Evolutionary conservation across 2,113 vertebrate species (phyloP), one percentile per base, ranked within the genome.

Genomic region (Scomber colias): DNA sequence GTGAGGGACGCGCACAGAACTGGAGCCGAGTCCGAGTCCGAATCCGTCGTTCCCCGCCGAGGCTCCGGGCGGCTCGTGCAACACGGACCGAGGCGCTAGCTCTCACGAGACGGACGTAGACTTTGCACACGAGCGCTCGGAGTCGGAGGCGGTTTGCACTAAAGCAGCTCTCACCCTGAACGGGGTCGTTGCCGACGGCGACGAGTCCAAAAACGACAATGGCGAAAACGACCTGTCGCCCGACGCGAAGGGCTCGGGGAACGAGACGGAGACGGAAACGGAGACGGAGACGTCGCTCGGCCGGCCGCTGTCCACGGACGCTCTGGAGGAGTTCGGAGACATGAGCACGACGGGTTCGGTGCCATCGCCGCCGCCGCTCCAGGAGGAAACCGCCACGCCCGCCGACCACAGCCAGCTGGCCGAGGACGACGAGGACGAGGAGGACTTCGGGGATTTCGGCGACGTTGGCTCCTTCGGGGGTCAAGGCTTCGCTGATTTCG

Each of bases 401-500:
- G 79, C 85, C 2, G 92, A 93, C 27, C 79, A 84, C 93, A 66
- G 81, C 93, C 92, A 93, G 66, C 84, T 92, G 5, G 71, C 77
- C 3, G 93, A 91, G 30, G 92, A 94, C 30, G 82, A 89, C 0
- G 87, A 84, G 46, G 84, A 83, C 17, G 81, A 84, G 70, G 96
- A 96, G 70, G 96, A 96, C 87, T 97, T 97, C 55, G 96, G 95
- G 53, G 96, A 97, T 88, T 97, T 97, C 62, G 96, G 95, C 59
- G 96, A 96, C 14, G 91, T 74, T 0, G 91, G 69, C 83, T 82
- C 89, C 9, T 88, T 92, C 19, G 56, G 79, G 55, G 89, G 84
- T 62, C 93, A 92, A 40, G 94, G 93, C 81, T 95, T 95, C 11
- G 89, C 88, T 5, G 85, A 90, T 35, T 94, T 94, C 71, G 92